phyloP scores from a whole-genome alignment of 2,113 vertebrate genomes.

The Colius striatus region DNA sequence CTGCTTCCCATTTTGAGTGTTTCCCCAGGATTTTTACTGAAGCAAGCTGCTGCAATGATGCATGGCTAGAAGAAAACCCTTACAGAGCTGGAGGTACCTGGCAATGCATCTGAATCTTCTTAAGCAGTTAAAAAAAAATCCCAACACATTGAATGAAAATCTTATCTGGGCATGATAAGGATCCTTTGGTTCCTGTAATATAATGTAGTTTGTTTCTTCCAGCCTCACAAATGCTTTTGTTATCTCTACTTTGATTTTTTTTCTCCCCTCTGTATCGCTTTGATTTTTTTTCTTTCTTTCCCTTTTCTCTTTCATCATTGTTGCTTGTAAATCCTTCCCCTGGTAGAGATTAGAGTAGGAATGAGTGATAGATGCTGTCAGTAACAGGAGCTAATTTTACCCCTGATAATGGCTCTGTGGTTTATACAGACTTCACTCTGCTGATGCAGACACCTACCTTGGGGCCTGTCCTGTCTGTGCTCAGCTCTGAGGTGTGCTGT shows the following conservation, averaged over 20 bases:
- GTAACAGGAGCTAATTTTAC: slow-evolving; percentile 75
- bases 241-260: slow-evolving; percentile 64
- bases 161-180: slow-evolving; percentile 66
- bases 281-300: background rate
- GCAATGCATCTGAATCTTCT: slow-evolving; percentile 21
- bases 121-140: slow-evolving; percentile 34
- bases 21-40: slow-evolving; percentile 28
- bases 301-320: slow-evolving; percentile 67
- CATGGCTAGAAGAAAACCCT: background rate
- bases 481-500: background rate
- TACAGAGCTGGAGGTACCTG: background rate
- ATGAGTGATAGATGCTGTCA: slow-evolving; percentile 76
- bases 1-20: background rate
- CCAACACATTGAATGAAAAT: slow-evolving; percentile 30
- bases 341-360: slow-evolving; percentile 73
- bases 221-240: slow-evolving; percentile 64
- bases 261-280: slow-evolving; percentile 25
- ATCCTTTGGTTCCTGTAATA: slow-evolving; percentile 60
- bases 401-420: slow-evolving; percentile 66
- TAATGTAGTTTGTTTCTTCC: slow-evolving; percentile 63
- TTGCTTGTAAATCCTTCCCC: slow-evolving; percentile 75
- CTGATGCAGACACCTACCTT: background rate
- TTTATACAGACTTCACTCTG: slow-evolving; percentile 7
- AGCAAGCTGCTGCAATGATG: background rate
- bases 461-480: background rate